Evolutionary conservation across 53 echinoderm and acorn worm species (phyloP), one percentile per base, ranked within the genome.

Genomic region (Echinometra lucunter): DNA sequence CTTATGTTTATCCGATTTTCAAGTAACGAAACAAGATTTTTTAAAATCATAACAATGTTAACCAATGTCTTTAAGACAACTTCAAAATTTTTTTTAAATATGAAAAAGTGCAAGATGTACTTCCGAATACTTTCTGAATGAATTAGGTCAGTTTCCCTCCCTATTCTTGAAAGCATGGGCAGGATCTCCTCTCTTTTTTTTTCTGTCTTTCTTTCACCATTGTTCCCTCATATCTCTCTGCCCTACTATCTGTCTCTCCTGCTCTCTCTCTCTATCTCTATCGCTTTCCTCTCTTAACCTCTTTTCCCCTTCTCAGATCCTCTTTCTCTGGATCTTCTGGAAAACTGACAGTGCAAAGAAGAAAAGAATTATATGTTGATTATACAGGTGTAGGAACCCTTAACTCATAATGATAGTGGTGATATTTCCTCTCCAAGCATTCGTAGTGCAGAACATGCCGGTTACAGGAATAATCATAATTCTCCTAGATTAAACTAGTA

Each of bases 181-280:
- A 23, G 21, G 4, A 6, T 44, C 16, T 82, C 16, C 27, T 44
- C 83, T n/a, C 16, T 10, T 82, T 45, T 82, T 44, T 23, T 82
- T 45, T 82, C 83, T 23, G 17, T 38, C 45, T 82, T 13, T 38
- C 25, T 11, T 45, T 82, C 40, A 44, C 44, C 44, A 23, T 42
- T 35, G 25, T 37, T 82, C 83, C 27, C 44, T 40, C 37, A 7
- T 66, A 21, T 44, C 16, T 19, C 44, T 82, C 82, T 37, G 5
- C 40, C 38, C 58, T 55, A 67, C 49, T 47, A 47, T 47, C 49
- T 47, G 9, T 9, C 9, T 47, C 35, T 18, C 91, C 13, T 23
- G 4, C 44, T 91, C 91, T 67, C 91, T 27, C 69, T 66, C 91
- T 27, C 66, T 66, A 35, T 66, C 91, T 37, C 42, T 66, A 67